Evolutionary conservation across 2,113 vertebrate genomes (phyloP).

Genomic region (Psilopogon haemacephalus): DNA sequence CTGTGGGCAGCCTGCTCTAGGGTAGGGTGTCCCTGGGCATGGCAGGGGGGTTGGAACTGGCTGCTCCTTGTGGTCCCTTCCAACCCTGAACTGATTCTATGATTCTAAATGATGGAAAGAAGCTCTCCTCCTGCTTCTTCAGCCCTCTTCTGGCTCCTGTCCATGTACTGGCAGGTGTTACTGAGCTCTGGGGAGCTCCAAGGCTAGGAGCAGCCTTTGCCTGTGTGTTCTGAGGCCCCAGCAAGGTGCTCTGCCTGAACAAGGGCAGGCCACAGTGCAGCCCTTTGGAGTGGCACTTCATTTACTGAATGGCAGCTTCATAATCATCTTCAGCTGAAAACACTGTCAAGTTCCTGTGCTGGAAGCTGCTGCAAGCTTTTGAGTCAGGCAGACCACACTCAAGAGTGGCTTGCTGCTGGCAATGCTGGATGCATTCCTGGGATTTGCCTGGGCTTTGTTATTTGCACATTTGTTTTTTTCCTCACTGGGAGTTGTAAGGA

Average conservation of each 20-base stretch:
- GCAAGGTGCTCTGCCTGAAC: not conserved
- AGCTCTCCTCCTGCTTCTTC: not conserved
- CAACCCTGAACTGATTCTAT: too few relatives aligned
- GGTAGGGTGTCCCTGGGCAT: too few relatives aligned
- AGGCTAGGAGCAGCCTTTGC: not conserved
- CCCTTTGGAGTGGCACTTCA: slow-evolving; percentile 35
- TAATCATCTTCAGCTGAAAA: slow-evolving; percentile 43
- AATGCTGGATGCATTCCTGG: not conserved
- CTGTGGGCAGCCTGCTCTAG: too few relatives aligned
- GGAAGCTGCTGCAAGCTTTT: not conserved
- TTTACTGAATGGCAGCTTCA: slow-evolving; percentile 43
- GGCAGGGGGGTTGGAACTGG: too few relatives aligned
- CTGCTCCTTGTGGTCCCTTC: too few relatives aligned
- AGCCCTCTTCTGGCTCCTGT: not conserved
- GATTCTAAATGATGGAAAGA: not conserved
- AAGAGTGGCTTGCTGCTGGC: not conserved
- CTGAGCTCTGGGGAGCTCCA: not conserved
- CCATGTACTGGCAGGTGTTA: not conserved
- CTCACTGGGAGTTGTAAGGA: not conserved
- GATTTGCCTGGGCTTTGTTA: not conserved
- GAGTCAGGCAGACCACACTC: not conserved
- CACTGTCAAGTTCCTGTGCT: not conserved
- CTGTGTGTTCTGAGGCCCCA: not conserved
- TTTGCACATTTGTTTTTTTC: not conserved
- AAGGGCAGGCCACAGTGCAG: slow-evolving; percentile 26